phyloP scores from a whole-genome alignment of 2,113 vertebrate species.

The Gadus macrocephalus region DNA sequence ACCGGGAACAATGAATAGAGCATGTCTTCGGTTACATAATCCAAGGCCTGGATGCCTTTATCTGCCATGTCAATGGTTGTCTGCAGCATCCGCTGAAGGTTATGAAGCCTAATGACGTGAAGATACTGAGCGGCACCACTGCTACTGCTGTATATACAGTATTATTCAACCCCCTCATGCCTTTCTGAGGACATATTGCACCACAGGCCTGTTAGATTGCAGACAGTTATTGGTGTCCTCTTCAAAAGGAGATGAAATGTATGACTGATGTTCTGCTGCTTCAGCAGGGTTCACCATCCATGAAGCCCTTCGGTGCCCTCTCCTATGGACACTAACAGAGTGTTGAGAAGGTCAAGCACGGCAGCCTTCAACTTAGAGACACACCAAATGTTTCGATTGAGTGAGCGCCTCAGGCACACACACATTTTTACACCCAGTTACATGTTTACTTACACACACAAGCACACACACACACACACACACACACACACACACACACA shows the following conservation, averaged over 20 bases:
- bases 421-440: not conserved
- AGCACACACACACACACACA: not conserved
- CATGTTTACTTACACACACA: not conserved
- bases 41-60: not conserved
- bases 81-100: no score
- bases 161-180: no score
- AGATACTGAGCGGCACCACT: no score
- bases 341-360: constrained; percentile 29
- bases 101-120: no score
- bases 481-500: no score
- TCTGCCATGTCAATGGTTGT: no score
- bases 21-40: not conserved
- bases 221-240: constrained; percentile 2
- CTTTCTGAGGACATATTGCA: no score
- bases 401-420: constrained; percentile 12
- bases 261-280: constrained; percentile 42
- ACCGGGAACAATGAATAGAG: not conserved
- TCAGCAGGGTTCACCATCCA: constrained; percentile 25
- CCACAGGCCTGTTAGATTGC: no score
- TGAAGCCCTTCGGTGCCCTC: constrained; percentile 38
- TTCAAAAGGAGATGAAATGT: constrained; percentile 22
- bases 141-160: no score
- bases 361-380: constrained; percentile 30
- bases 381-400: constrained; percentile 35
- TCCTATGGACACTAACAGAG: constrained; percentile 35